Evolutionary conservation across 2,113 vertebrate species (phyloP), one percentile per base, ranked within the genome.

Genomic region (Actenoides lindsayi): DNA sequence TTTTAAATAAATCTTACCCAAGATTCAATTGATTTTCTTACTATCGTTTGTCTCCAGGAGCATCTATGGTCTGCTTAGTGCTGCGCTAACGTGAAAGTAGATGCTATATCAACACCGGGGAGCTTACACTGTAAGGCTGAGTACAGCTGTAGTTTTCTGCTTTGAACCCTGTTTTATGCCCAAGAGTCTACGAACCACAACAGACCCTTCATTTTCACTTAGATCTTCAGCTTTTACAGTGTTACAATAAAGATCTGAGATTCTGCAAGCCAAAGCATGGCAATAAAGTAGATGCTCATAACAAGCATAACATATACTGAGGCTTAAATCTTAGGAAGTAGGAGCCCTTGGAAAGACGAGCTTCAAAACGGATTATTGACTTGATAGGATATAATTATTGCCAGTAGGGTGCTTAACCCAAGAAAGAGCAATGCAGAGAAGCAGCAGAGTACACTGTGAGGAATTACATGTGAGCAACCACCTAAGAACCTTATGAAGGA

Each of bases 61-160:
- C 31, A 56, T 28, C 27, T 35, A 6, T 57, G 24, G 5, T 44
- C 74, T 81, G 50, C 48, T 71, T 44, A 28, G 46, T 41, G 56
- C 83, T 68, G 64, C 53, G 8, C 28, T 77, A 33, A 70, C 3
- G 5, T 24, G 46, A 37, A 57, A 82, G 68, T 8, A 57, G 39
- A 42, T 23, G 4, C 30, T 75, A 0, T 46, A 13, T 74, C 54
- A 16, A n/a, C 76, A 48, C 0, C 0, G 59, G 65, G 41, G 20
- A 80, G 70, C 6, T 3, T 41, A 21, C 8, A 6, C 54, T 54
- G 8, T 21, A 54, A 65, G 87, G 56, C 28, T 10, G 35, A 51
- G 56, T 4, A 18, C 31, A 13, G 46, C 37, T 31, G 1, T 53
- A 10, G 41, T 42, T 85, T 64, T 46, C 7, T 77, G n/a, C 59